Base-by-base conservation (phyloP, 2,888 invertebrate species). In the Rhagium mordax region DNA sequence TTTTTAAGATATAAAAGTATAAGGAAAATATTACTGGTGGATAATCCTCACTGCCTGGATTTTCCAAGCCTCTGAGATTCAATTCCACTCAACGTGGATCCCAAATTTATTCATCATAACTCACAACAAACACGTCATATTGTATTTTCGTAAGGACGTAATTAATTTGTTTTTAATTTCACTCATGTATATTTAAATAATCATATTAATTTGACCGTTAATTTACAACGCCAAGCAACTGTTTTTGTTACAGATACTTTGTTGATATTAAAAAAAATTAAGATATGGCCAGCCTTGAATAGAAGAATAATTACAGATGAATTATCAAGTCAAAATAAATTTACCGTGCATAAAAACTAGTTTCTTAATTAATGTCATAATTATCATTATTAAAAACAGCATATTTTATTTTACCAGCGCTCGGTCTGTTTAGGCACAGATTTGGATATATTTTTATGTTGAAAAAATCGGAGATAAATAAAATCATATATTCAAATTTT, bases 221-320 rank as follows among this genome's bases (percentile, higher is more conserved):
- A n/a, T 15, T 41, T 41, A n/a, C 13, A 41, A 41, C 13, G n/a
- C 41, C 41, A 0, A 41, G n/a, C 41, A 41, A 41, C 41, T 41
- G 41, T 41, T 41, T 41, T 41, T n/a, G 41, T 41, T 41, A 13
- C 41, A 41, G 13, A 41, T 41, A 41, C 5, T 13, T 10, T 41
- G 41, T 41, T n/a, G 41, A 41, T 41, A 41, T n/a, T 41, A 41
- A 4, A 41, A 24, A 21, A 24, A 57, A 57, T 4, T 27, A 15
- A 57, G 2, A 57, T 57, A n/a, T 24, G 27, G n/a, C 24, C 16
- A 27, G 18, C 64, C 64, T 64, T 64, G 64, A 51, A 64, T 27
- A 27, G 49, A 51, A 49, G 33, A 41, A 24, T 64, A 64, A 64
- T 64, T 64, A 64, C 15, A n/a, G 64, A 51, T 64, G 51, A 64